phyloP scores from a whole-genome alignment of 2,797 vertebrate species.

The Eulemur coronatus region DNA sequence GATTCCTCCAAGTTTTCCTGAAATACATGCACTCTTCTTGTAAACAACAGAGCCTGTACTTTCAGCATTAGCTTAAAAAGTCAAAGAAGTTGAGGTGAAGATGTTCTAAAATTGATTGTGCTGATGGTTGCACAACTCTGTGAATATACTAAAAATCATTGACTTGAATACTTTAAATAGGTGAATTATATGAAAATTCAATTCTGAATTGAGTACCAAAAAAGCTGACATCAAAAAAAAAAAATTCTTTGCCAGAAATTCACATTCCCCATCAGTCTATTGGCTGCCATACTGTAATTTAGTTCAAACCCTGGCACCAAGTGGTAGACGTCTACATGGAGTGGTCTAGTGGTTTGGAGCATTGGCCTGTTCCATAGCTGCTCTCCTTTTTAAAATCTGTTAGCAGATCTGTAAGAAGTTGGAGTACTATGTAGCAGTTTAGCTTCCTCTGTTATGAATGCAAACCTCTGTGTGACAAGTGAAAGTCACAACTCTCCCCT shows the following conservation, averaged over 20 bases:
- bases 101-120: neutral
- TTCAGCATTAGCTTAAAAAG: neutral
- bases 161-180: neutral
- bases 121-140: neutral
- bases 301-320: neutral
- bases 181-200: neutral
- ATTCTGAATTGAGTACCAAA: neutral
- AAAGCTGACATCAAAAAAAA: neutral
- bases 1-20: neutral
- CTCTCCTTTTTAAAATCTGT: neutral
- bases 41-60: neutral
- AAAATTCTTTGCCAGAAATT: neutral
- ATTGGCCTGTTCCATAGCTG: neutral
- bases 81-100: neutral
- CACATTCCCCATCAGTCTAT: neutral
- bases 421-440: neutral
- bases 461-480: neutral
- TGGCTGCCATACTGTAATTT: neutral
- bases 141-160: neutral
- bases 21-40: neutral
- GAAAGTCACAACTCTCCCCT: neutral
- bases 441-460: neutral
- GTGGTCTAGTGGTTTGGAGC: neutral
- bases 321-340: fast-evolving
- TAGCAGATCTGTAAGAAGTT: neutral